phyloP scores from a whole-genome alignment of 2,113 vertebrate species.

The Dendrocopos noguchii region DNA sequence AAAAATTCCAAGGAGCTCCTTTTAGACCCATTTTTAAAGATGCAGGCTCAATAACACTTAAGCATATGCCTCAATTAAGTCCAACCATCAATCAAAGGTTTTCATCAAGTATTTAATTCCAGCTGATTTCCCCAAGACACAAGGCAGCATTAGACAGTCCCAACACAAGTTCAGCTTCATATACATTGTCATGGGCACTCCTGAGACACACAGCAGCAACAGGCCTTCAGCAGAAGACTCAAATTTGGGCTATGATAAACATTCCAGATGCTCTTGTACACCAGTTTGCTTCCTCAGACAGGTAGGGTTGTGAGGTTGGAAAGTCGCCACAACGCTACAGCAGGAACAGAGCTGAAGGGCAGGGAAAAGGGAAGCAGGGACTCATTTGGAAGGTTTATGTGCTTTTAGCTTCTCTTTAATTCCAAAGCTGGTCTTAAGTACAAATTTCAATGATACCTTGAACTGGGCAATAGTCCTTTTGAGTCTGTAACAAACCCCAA shows the following conservation, averaged over 20 bases:
- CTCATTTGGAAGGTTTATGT: conserved; percentile 54
- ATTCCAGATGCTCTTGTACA: neutral
- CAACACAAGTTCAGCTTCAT: neutral
- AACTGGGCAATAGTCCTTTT: conserved; percentile 44
- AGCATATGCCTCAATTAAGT: neutral
- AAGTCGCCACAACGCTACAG: neutral
- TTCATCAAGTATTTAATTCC: neutral
- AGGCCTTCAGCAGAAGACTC: neutral
- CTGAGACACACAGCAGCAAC: neutral
- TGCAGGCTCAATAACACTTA: neutral
- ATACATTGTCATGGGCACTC: neutral
- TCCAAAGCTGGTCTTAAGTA: conserved; percentile 50
- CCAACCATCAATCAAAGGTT: neutral
- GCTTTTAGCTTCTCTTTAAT: conserved; percentile 35
- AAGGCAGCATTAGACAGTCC: neutral
- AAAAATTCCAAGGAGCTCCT: neutral
- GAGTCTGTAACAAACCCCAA: neutral
- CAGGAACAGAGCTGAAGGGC: conserved; percentile 28
- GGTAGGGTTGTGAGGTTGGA: neutral
- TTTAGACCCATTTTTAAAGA: neutral
- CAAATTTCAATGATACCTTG: conserved; percentile 42
- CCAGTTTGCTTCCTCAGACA: neutral
- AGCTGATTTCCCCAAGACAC: neutral
- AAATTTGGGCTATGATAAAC: accelerated
- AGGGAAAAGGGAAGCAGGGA: conserved; percentile 57